phyloP scores from a whole-genome alignment of 2,797 vertebrate genomes.

The Heteromormyrus szaboi region DNA sequence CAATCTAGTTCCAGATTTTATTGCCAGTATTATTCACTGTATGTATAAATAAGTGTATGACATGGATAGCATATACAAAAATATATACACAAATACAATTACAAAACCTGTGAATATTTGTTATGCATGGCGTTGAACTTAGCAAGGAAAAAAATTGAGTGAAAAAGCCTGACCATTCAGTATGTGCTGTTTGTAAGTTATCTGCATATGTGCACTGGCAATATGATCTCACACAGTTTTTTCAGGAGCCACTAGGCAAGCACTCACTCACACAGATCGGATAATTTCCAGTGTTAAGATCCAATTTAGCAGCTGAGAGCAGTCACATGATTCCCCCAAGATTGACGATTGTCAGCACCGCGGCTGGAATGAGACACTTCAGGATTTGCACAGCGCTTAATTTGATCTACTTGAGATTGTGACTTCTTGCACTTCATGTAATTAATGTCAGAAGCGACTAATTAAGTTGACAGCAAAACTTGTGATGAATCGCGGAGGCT shows the following conservation, averaged over 20 bases:
- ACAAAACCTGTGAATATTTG: neutral
- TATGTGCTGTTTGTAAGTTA: neutral
- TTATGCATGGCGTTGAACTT: neutral
- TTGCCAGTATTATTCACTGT: neutral
- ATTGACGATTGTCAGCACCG: slow-evolving; percentile 52
- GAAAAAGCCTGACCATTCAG: neutral
- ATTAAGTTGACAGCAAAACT: slow-evolving; percentile 63
- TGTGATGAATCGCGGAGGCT: slow-evolving; percentile 34
- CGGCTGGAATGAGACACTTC: slow-evolving; percentile 52
- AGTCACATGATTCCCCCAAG: slow-evolving; percentile 41
- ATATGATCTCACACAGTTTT: slow-evolving; percentile 34
- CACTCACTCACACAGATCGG: slow-evolving; percentile 54
- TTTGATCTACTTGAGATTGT: slow-evolving; percentile 74
- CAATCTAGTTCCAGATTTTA: neutral
- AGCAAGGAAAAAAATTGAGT: neutral
- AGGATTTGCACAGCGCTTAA: slow-evolving; percentile 66
- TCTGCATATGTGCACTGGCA: neutral
- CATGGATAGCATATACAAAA: neutral
- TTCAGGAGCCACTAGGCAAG: slow-evolving; percentile 46
- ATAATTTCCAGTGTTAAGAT: slow-evolving; percentile 58
- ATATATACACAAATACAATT: neutral
- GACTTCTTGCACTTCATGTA: slow-evolving; percentile 69
- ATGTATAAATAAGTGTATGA: neutral
- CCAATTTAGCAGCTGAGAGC: slow-evolving; percentile 54
- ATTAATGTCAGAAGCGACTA: slow-evolving; percentile 70